phyloP scores from a whole-genome alignment of 2,113 vertebrate species.

The Blennius ocellaris region DNA sequence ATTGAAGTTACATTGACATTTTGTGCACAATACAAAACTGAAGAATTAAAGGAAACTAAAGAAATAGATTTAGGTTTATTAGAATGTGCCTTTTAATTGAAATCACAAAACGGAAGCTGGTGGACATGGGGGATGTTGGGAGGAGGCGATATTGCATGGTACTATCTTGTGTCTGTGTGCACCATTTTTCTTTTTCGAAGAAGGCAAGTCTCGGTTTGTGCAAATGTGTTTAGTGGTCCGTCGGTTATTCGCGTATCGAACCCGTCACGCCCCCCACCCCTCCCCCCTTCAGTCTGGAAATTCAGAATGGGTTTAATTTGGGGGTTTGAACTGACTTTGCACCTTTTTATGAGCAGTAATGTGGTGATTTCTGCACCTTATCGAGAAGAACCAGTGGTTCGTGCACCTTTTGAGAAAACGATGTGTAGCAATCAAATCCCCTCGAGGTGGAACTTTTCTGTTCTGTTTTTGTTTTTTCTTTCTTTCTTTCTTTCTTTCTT shows the following conservation, averaged over 20 bases:
- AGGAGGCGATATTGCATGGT: slow-evolving; percentile 52
- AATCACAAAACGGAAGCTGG: slow-evolving; percentile 35
- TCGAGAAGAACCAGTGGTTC: slow-evolving; percentile 80
- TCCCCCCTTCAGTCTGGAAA: slow-evolving; percentile 46
- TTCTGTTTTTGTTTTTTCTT: background rate
- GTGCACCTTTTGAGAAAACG: slow-evolving; percentile 76
- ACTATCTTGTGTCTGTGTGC: slow-evolving; percentile 38
- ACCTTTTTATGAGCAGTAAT: slow-evolving; percentile 62
- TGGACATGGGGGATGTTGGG: slow-evolving; percentile 23
- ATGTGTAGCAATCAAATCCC: slow-evolving; percentile 69
- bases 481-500: background rate
- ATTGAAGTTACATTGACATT: too few species aligned
- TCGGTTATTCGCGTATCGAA: slow-evolving; percentile 58
- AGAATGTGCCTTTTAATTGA: too few species aligned
- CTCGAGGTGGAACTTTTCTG: slow-evolving; percentile 40
- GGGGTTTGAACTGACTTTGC: slow-evolving; percentile 53
- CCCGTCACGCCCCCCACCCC: background rate
- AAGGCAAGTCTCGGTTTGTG: slow-evolving; percentile 32
- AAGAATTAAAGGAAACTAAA: too few species aligned
- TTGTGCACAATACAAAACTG: too few species aligned
- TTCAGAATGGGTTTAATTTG: slow-evolving; percentile 41
- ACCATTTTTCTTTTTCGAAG: slow-evolving; percentile 52
- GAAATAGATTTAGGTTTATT: too few species aligned
- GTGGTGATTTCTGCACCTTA: slow-evolving; percentile 81
- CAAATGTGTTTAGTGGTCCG: slow-evolving; percentile 53